Conservation (phyloP, 2,888 invertebrate genomes). For the Ptychoptera contaminata region DNA sequence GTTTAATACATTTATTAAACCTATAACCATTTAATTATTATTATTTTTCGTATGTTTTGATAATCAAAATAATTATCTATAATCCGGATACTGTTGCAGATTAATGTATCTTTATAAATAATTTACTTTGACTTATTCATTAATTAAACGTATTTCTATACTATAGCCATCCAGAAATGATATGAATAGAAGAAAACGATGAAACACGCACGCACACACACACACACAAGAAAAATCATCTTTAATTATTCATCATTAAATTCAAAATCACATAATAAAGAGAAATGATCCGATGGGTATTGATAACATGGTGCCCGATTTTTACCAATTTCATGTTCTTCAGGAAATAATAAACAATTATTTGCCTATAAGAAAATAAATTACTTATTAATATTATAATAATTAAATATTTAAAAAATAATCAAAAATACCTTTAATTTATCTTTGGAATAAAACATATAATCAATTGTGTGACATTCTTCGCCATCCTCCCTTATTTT, state of each 20-base stretch:
- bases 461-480: slow-evolving; percentile 58
- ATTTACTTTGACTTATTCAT: no score
- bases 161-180: no score
- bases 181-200: no score
- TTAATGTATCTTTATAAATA: no score
- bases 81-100: no score
- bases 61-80: no score
- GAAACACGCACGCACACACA: no score
- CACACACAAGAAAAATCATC: no score
- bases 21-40: no score
- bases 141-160: no score
- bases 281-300: slow-evolving; percentile 66
- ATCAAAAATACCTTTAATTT: slow-evolving; percentile 35
- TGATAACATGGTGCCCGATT: slow-evolving; percentile 47
- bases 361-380: slow-evolving; percentile 19
- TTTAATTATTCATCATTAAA: slow-evolving; percentile 14
- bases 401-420: not conserved
- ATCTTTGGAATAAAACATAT: slow-evolving; percentile 47
- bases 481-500: slow-evolving; percentile 56
- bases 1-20: no score
- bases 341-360: slow-evolving; percentile 37
- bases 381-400: not conserved
- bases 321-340: slow-evolving; percentile 46
- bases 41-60: no score
- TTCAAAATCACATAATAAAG: slow-evolving; percentile 48